Percentiles rank a stretch among this genome's conserved stretches.
Conservation (phyloP, 2,888 invertebrate genomes). For the Scaptomyza parva region DNA sequence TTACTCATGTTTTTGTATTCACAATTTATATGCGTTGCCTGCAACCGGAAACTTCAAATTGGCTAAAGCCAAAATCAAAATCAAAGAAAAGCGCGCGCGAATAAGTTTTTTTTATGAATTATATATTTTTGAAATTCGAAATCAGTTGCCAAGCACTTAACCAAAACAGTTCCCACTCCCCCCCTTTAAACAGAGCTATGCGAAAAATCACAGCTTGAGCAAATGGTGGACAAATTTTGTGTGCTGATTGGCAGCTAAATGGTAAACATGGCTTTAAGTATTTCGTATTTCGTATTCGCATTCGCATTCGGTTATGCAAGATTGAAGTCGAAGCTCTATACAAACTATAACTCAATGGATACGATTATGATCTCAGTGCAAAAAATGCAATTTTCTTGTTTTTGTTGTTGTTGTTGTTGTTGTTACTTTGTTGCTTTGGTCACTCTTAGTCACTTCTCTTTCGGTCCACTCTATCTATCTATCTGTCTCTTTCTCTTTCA, state of each 20-base stretch:
- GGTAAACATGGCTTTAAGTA: constrained; percentile 58
- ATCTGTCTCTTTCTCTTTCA: constrained; percentile 23
- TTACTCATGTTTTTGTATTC: not conserved
- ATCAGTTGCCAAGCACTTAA: constrained; percentile 18
- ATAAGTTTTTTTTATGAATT: constrained; percentile 2
- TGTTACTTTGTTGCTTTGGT: constrained; percentile 52
- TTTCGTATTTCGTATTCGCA: too few relatives aligned
- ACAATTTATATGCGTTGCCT: constrained; percentile 33
- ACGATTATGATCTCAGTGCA: constrained; percentile 76
- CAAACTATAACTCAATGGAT: constrained; percentile 59
- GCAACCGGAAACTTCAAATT: constrained; percentile 61
- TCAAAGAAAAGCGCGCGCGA: constrained; percentile 56
- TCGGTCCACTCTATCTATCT: not conserved
- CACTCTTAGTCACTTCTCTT: constrained; percentile 1
- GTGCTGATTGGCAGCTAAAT: constrained; percentile 60
- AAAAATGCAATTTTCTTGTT: constrained; percentile 52
- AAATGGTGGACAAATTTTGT: constrained; percentile 41
- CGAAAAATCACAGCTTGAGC: constrained; percentile 53
- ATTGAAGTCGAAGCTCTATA: constrained; percentile 14
- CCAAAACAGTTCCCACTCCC: not conserved
- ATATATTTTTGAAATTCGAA: constrained; percentile 21
- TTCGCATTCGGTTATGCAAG: constrained; percentile 56
- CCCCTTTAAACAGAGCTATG: constrained; percentile 35
- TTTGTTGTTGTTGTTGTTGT: constrained; percentile 51
- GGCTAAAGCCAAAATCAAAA: constrained; percentile 35